phyloP scores from a whole-genome alignment of 1,140 invertebrate genomes.

The Reticulitermes speratus region DNA sequence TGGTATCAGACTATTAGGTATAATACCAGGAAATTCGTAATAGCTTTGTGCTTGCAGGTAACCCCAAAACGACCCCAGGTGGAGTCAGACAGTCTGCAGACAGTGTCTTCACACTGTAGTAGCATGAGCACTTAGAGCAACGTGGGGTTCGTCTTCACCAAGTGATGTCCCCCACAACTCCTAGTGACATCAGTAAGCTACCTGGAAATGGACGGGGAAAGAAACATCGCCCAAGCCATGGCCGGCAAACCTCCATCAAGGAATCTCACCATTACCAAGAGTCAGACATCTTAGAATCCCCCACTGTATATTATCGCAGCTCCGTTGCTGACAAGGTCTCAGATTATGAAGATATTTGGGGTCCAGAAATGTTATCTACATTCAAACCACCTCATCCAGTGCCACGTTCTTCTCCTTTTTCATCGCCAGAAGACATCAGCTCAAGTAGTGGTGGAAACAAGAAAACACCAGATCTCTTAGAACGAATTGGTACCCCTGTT shows the following conservation, averaged over 20 bases:
- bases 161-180: conserved; percentile 45
- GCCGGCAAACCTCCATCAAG: conserved; percentile 39
- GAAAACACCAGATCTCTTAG: conserved; percentile 41
- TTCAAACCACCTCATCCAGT: conserved; percentile 54
- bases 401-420: conserved; percentile 43
- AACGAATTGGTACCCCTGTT: conserved; percentile 28
- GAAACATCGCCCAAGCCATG: conserved; percentile 32
- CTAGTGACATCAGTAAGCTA: neutral
- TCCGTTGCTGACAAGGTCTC: conserved; percentile 31
- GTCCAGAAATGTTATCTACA: conserved; percentile 54
- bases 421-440: conserved; percentile 37
- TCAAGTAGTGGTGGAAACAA: conserved; percentile 36
- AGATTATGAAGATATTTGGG: conserved; percentile 95
- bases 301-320: conserved; percentile 79
- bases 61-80: conserved; percentile 26
- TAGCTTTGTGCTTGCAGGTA: neutral
- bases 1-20: too few relatives aligned
- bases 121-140: conserved; percentile 15
- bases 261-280: conserved; percentile 67
- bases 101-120: conserved; percentile 8
- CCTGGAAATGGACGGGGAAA: conserved; percentile 41
- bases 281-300: conserved; percentile 80
- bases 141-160: conserved; percentile 14
- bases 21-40: too few relatives aligned
- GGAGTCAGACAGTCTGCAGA: conserved; percentile 22